Base-by-base conservation (phyloP, 2,797 vertebrate species). In the Hylomyscus alleni region DNA sequence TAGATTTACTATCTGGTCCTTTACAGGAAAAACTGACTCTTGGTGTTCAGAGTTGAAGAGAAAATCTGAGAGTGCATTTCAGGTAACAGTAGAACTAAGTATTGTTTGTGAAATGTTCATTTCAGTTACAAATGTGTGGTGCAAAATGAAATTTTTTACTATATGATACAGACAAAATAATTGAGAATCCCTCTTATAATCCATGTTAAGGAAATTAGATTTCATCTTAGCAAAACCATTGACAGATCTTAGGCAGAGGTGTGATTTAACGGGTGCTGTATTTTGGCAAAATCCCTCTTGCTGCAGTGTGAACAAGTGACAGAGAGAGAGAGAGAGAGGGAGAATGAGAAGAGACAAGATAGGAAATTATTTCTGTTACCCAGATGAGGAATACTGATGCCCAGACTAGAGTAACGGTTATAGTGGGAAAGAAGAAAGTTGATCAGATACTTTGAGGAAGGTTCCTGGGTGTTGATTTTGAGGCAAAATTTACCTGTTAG, bases 61-160 rank as follows among this genome's bases (percentile, higher is more conserved):
- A 87, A 95, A 96, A 95, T 76, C 37, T 83, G 62, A 82, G 29
- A 83, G 17, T 94, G 9, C 52, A 44, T 77, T 85, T n/a, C 47
- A 75, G 34, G 75, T 90, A 97, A 96, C 44, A 91, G n/a, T n/a
- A n/a, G 83, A 26, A 37, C 81, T 86, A 93, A 94, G 67, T 89
- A 88, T 54, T 94, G 9, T 95, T 93, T 87, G n/a, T 95, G 72
- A 95, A 95, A 90, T 84, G 37, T 91, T 86, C 67, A 37, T 87
- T 95, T 97, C 69, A 93, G 37, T 93, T 94, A 76, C 50, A 20
- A 89, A 47, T 60, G 26, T 90, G n/a, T 83, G n/a, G 82, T 85
- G 40, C 31, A 93, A 97, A 96, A 94, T 95, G 20, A 34, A 34
- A 92, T 95, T 91, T 88, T 29, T 95, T 93, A 87, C 62, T 69